These are phyloP conservation scores for Hyposoter didymator DNA, from an alignment of 2,888 invertebrate genomes.

Conservation along the genomic window DNA sequence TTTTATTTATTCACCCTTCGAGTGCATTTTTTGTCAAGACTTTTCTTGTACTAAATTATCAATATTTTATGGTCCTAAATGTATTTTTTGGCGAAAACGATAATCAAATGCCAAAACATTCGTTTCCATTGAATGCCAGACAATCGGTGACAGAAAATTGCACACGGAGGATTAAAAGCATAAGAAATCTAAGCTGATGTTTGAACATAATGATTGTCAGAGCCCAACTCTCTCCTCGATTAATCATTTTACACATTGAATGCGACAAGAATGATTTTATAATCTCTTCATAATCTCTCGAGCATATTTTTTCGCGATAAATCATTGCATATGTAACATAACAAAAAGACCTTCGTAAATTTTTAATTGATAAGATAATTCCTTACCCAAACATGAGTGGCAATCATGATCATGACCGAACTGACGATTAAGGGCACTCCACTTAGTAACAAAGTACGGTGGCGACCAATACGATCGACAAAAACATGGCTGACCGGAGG, in stretches of 20 bases:
- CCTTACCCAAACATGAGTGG: slow-evolving; percentile 73
- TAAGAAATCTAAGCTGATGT: neutral
- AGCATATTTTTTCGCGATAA: neutral
- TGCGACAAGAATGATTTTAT: neutral
- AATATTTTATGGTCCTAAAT: no score
- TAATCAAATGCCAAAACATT: no score
- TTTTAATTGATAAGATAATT: neutral
- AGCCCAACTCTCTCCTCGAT: neutral
- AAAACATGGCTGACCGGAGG: slow-evolving; percentile 70
- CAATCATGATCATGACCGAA: slow-evolving; percentile 73
- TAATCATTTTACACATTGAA: neutral
- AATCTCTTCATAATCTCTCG: neutral
- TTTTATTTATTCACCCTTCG: no score
- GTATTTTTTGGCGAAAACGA: no score
- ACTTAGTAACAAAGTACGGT: slow-evolving; percentile 72
- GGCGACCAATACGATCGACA: slow-evolving; percentile 74
- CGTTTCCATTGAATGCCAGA: no score
- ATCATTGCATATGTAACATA: neutral
- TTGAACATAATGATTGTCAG: neutral
- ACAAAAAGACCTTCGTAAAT: neutral
- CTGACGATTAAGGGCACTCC: slow-evolving; percentile 70
- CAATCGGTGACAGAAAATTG: neutral
- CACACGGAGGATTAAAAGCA: neutral
- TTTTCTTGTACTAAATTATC: no score
- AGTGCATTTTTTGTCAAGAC: no score